Conservation (phyloP, 2,888 invertebrate species). For the Drosophila quasianomalipes region DNA sequence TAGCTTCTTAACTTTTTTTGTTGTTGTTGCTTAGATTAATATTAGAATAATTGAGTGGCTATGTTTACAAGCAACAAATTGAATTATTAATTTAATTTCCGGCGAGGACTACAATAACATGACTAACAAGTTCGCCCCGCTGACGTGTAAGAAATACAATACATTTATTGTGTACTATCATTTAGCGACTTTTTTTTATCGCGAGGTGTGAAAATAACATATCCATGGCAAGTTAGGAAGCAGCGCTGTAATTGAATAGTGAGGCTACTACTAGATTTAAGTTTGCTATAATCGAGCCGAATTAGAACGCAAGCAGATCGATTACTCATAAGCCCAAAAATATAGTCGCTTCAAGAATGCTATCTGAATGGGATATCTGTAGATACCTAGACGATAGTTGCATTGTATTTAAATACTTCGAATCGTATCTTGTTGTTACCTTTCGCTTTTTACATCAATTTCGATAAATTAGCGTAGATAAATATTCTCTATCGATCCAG, state of each 20-base stretch:
- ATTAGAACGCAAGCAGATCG: not conserved
- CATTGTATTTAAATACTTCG: not conserved
- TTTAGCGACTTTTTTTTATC: not conserved
- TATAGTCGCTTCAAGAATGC: not conserved
- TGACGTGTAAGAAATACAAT: conserved; percentile 1
- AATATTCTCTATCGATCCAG: not conserved
- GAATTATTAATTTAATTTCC: not conserved
- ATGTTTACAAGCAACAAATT: not conserved
- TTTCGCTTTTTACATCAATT: not conserved
- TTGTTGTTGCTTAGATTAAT: not conserved
- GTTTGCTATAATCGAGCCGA: too few species aligned
- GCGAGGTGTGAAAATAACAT: conserved; percentile 1
- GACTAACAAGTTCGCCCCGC: not conserved
- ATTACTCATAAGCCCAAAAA: not conserved
- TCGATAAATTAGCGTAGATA: too few species aligned
- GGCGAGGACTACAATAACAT: not conserved
- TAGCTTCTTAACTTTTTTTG: not conserved
- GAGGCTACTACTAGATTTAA: not conserved
- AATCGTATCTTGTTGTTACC: not conserved
- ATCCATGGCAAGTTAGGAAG: not conserved
- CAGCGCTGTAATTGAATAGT: not conserved
- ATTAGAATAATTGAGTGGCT: not conserved
- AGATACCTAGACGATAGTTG: not conserved
- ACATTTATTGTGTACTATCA: not conserved
- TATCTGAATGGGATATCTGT: not conserved